These are phyloP conservation scores for Ambastaia sidthimunki DNA, from an alignment of 2,797 vertebrate species.

Conservation along the genomic window DNA sequence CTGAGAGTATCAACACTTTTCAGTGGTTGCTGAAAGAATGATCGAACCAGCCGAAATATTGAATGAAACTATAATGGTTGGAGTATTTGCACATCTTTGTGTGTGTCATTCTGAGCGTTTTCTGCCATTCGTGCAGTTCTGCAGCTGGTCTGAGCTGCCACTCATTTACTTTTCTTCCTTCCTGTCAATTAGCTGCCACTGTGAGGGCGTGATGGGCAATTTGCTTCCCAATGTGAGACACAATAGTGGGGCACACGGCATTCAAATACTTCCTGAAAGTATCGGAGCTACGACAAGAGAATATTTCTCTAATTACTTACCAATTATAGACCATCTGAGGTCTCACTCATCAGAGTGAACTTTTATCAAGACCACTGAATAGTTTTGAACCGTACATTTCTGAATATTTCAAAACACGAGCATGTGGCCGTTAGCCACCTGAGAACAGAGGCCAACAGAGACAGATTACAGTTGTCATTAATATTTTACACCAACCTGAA, in stretches of 20 bases:
- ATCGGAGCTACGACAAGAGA: not conserved
- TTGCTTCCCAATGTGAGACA: not conserved
- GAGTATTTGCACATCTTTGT: not conserved
- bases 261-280: constrained; percentile 17
- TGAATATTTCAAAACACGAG: not conserved
- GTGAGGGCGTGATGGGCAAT: constrained; percentile 26
- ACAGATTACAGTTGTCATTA: not conserved
- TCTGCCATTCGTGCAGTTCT: not conserved
- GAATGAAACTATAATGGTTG: not conserved
- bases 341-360: not conserved
- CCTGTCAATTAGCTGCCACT: constrained; percentile 34
- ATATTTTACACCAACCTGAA: not conserved
- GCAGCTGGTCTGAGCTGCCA: not conserved
- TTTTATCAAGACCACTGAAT: not conserved
- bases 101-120: not conserved
- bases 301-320: constrained; percentile 1
- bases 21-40: too few species aligned
- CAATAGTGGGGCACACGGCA: not conserved
- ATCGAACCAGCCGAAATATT: not conserved
- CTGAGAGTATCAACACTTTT: too few species aligned
- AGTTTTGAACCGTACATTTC: not conserved
- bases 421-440: not conserved
- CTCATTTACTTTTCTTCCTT: constrained; percentile 37
- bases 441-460: not conserved
- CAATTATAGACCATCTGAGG: not conserved